A percentile compares a stretch with the other conserved stretches of the same genome.
Conservation (phyloP, 1,140 invertebrate species). For the Bombus terrestris region DNA sequence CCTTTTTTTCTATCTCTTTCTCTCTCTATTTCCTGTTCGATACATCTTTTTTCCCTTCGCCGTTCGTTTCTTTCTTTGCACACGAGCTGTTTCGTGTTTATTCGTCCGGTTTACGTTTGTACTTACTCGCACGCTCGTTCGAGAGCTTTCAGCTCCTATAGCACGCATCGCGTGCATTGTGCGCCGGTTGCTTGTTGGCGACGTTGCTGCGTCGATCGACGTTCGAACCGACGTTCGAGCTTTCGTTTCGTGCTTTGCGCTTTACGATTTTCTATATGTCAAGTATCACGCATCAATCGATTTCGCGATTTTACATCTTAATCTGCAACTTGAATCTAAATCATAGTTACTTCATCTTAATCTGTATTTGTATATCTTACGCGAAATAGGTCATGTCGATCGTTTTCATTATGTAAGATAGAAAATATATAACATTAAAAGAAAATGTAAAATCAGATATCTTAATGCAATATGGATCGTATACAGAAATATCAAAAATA, state of each 20-base stretch:
- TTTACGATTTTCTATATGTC: not conserved
- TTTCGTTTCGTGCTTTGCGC: not conserved
- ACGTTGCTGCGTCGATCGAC: not conserved
- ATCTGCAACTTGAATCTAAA: no score
- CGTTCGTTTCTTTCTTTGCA: not conserved
- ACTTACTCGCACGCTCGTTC: conserved; percentile 2
- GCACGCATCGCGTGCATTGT: not conserved
- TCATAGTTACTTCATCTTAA: no score
- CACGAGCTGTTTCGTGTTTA: not conserved
- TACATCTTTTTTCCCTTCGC: not conserved
- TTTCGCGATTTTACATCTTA: no score
- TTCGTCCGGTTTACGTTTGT: not conserved
- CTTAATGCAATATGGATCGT: no score
- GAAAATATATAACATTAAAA: no score
- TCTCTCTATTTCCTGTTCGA: not conserved
- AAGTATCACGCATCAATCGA: no score
- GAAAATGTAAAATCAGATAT: no score
- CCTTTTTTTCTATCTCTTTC: not conserved
- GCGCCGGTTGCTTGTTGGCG: no score
- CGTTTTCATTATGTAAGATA: no score
- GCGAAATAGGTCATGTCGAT: no score
- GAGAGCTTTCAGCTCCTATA: not conserved
- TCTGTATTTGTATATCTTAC: no score
- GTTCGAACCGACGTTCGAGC: not conserved
- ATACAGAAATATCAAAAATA: no score